phyloP scores from a whole-genome alignment of 1,140 invertebrate species.

The Drosophila arizonae region DNA sequence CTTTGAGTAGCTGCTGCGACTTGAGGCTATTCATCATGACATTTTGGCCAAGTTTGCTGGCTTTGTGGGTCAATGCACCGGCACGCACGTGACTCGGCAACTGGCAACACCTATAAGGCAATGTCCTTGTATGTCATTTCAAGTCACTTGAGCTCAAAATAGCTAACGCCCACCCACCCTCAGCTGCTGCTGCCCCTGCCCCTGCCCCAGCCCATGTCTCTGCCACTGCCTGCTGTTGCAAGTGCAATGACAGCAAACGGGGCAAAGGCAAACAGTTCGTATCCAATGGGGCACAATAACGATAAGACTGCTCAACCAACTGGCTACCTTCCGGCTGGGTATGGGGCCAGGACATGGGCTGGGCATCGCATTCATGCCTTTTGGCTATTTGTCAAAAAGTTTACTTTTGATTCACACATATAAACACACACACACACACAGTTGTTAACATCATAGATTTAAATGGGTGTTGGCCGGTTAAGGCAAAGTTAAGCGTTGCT shows the following conservation, averaged over 20 bases:
- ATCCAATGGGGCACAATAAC: slow-evolving; percentile 61
- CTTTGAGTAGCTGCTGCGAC: slow-evolving; percentile 27
- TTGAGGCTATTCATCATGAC: slow-evolving; percentile 47
- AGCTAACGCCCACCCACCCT: slow-evolving; percentile 36
- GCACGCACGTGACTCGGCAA: slow-evolving; percentile 66
- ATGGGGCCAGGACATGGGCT: slow-evolving; percentile 5
- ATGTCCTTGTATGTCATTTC: slow-evolving; percentile 74
- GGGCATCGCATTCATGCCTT: slow-evolving; percentile 61
- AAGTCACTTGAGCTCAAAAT: slow-evolving; percentile 73
- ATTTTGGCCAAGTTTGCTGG: slow-evolving; percentile 44
- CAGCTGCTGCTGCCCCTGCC: slow-evolving; percentile 18
- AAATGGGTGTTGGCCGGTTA: slow-evolving; percentile 71
- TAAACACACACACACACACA: neutral
- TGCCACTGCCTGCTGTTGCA: slow-evolving; percentile 16
- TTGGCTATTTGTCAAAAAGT: slow-evolving; percentile 77
- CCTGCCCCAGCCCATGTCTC: neutral
- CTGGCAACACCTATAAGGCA: slow-evolving; percentile 46
- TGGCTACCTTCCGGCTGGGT: slow-evolving; percentile 56
- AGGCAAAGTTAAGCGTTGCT: slow-evolving; percentile 57
- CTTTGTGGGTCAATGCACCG: slow-evolving; percentile 68
- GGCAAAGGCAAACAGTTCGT: slow-evolving; percentile 43
- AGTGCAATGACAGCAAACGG: slow-evolving; percentile 67
- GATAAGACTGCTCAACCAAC: slow-evolving; percentile 59
- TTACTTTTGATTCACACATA: slow-evolving; percentile 42
- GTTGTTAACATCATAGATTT: slow-evolving; percentile 44